phyloP scores from a whole-genome alignment of 2,888 invertebrate genomes.

The Pecten maximus region DNA sequence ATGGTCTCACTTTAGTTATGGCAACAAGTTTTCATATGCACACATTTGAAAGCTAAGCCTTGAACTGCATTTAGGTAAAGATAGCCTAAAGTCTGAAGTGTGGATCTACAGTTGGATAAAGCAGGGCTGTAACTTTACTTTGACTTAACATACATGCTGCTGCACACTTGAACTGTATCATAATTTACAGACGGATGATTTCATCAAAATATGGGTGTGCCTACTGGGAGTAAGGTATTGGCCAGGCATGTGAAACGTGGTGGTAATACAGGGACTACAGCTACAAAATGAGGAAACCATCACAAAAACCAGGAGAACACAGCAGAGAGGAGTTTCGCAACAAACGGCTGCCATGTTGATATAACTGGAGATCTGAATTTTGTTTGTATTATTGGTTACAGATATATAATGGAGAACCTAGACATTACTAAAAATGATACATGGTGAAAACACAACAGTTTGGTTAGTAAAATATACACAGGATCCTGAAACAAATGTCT shows the following conservation, averaged over 20 bases:
- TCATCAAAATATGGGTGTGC: not conserved
- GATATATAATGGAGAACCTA: not conserved
- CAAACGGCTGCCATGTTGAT: constrained; percentile 22
- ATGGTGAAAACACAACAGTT: constrained; percentile 1
- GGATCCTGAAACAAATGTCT: not conserved
- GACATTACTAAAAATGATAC: not conserved
- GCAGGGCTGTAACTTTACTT: not conserved
- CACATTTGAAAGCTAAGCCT: not conserved
- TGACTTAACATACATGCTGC: not conserved
- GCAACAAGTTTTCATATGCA: not conserved
- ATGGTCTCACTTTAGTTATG: not conserved
- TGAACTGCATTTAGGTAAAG: not conserved
- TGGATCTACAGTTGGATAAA: not conserved
- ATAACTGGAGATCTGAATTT: constrained; percentile 28
- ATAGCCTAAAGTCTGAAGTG: not conserved
- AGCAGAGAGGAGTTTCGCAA: constrained; percentile 33
- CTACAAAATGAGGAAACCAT: constrained; percentile 2
- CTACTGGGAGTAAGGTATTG: not conserved
- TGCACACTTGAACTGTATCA: not conserved
- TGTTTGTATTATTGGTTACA: not conserved
- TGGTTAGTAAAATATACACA: not conserved
- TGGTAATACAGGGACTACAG: constrained; percentile 17
- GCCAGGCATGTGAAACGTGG: not conserved
- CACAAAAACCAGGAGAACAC: constrained; percentile 27
- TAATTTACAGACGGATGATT: not conserved